Conservation (phyloP, 2,797 vertebrate species). For the Sternarchorhynchus goeldii region DNA sequence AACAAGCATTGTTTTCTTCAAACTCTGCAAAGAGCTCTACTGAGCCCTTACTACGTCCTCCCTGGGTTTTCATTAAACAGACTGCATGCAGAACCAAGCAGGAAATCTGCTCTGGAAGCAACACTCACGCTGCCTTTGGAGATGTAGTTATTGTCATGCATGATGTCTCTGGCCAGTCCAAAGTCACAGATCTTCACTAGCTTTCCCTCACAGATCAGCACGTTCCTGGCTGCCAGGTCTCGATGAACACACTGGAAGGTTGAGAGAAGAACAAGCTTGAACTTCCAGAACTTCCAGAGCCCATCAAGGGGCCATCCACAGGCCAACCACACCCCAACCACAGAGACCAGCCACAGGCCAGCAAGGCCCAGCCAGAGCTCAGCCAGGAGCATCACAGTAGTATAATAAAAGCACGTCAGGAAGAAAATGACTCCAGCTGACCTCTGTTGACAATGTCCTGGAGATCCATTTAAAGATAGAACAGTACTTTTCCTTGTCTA, state of each 20-base stretch:
- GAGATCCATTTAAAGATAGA: background rate
- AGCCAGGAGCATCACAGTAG: background rate
- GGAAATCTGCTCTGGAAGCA: background rate
- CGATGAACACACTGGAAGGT: constrained; percentile 90
- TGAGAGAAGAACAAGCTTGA: background rate
- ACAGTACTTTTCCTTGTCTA: background rate
- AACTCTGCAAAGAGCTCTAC: no score
- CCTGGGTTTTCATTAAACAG: background rate
- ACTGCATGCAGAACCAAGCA: background rate
- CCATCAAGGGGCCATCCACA: no score
- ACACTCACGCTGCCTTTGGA: constrained; percentile 96
- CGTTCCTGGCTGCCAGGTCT: constrained; percentile 94
- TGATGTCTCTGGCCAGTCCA: constrained; percentile 95
- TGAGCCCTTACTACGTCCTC: no score
- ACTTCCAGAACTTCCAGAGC: background rate
- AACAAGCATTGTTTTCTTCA: no score
- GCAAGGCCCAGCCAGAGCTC: no score
- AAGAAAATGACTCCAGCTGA: no score
- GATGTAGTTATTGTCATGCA: constrained; percentile 98
- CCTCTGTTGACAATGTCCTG: no score
- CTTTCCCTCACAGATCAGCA: constrained; percentile 97
- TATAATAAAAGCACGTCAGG: background rate
- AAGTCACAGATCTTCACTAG: constrained; percentile 99
- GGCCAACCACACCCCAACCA: no score
- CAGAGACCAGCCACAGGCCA: no score